Evolutionary conservation across 1,140 invertebrate genomes (phyloP).

Genomic region (Bombus superbus): DNA sequence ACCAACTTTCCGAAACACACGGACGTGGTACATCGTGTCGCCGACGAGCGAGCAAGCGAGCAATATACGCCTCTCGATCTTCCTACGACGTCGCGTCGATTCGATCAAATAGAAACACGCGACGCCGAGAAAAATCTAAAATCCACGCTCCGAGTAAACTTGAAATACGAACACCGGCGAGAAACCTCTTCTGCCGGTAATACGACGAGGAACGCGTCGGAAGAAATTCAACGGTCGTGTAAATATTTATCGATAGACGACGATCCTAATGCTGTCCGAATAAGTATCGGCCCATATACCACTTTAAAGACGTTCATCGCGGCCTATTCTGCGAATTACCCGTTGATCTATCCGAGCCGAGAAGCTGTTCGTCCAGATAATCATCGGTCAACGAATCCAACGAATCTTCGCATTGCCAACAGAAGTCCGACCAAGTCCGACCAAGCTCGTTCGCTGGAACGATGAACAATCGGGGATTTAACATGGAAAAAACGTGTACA

Average conservation of each 20-base stretch:
- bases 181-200: not conserved
- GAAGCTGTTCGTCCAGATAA: not conserved
- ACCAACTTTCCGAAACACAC: conserved; percentile 21
- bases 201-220: not conserved
- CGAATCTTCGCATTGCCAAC: not conserved
- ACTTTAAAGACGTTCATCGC: not conserved
- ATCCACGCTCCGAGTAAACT: not conserved
- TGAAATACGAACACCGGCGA: not conserved
- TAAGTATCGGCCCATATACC: not conserved
- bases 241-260: not conserved
- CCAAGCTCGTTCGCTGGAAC: not conserved
- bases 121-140: not conserved
- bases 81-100: not conserved
- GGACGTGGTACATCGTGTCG: not conserved
- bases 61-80: conserved; percentile 10
- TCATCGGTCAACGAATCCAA: not conserved
- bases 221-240: too few species aligned
- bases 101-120: not conserved
- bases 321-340: not conserved
- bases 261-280: not conserved
- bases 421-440: not conserved
- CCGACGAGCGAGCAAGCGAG: conserved; percentile 29
- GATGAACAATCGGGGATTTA: conserved; percentile 40
- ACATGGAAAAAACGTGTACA: conserved; percentile 18
- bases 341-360: not conserved